Evolutionary conservation across 2,888 invertebrate species (phyloP).

Genomic region (Xylota sylvarum): DNA sequence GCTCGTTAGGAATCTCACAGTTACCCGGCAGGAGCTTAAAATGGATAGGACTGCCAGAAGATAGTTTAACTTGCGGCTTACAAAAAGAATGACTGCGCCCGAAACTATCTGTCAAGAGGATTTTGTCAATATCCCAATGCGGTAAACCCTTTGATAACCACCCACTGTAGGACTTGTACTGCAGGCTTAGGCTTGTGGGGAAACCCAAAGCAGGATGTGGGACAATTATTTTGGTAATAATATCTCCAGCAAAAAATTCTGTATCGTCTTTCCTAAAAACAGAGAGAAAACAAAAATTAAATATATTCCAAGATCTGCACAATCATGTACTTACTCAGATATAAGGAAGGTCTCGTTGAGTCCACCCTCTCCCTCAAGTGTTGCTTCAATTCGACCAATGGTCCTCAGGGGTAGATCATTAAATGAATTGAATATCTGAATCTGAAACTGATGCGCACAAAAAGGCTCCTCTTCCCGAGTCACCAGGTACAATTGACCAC

Average conservation of each 20-base stretch:
- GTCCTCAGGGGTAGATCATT: slow-evolving; percentile 87
- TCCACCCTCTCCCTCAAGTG: slow-evolving; percentile 91
- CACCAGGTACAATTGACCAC: slow-evolving; percentile 94
- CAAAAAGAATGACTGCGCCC: slow-evolving; percentile 94
- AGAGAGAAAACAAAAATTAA: not conserved
- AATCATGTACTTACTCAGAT: slow-evolving; percentile 88
- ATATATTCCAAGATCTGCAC: not conserved
- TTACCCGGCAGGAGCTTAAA: slow-evolving; percentile 91
- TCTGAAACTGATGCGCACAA: slow-evolving; percentile 95
- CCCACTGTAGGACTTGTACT: slow-evolving; percentile 95
- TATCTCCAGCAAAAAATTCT: slow-evolving; percentile 89
- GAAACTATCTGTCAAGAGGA: slow-evolving; percentile 93
- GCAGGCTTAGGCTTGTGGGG: slow-evolving; percentile 89
- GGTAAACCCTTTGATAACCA: slow-evolving; percentile 95
- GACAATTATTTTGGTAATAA: slow-evolving; percentile 93
- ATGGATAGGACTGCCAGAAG: slow-evolving; percentile 90
- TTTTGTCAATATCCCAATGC: slow-evolving; percentile 92
- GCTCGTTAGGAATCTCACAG: slow-evolving; percentile 88
- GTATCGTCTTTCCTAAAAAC: slow-evolving; percentile 91
- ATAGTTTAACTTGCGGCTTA: slow-evolving; percentile 90
- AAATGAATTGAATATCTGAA: slow-evolving; percentile 91
- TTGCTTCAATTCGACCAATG: slow-evolving; percentile 91
- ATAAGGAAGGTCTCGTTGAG: slow-evolving; percentile 95
- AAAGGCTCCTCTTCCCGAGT: slow-evolving; percentile 97
- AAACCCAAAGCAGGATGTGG: slow-evolving; percentile 94